Percentiles rank a stretch among this genome's conserved stretches.
These are phyloP conservation scores for Bacillus rossius DNA, from an alignment of 1,140 invertebrate genomes.

Conservation along the genomic window DNA sequence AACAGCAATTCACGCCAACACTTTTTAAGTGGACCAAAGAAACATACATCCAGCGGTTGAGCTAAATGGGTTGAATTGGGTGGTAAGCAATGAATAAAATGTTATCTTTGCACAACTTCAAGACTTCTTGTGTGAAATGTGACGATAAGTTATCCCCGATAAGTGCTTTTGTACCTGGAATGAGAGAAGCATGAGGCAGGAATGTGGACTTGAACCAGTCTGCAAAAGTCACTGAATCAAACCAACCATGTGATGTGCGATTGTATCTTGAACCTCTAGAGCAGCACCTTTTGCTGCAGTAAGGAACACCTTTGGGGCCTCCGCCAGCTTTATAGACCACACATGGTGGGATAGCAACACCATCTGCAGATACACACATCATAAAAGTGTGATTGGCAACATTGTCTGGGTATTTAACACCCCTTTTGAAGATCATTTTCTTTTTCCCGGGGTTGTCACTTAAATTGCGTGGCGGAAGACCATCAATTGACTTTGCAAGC, in stretches of 20 bases:
- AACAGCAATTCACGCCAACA: too few relatives aligned
- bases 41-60: too few relatives aligned
- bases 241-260: constrained; percentile 23
- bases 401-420: constrained; percentile 34
- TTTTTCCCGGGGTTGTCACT: constrained; percentile 35
- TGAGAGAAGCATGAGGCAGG: too few relatives aligned
- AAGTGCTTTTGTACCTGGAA: too few relatives aligned
- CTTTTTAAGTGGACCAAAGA: too few relatives aligned
- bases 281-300: constrained; percentile 23
- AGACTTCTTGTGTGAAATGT: too few relatives aligned
- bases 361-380: constrained; percentile 34
- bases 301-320: constrained; percentile 27
- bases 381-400: constrained; percentile 38
- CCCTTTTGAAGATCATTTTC: constrained; percentile 29
- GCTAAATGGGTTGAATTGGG: too few relatives aligned
- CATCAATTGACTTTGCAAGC: constrained; percentile 13
- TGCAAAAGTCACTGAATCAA: constrained; percentile 11
- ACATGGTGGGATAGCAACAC: constrained; percentile 20
- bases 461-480: constrained; percentile 33
- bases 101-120: too few relatives aligned
- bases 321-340: constrained; percentile 28
- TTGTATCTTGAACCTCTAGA: constrained; percentile 23
- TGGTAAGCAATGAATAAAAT: too few relatives aligned
- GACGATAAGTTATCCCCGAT: too few relatives aligned
- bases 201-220: too few relatives aligned